A percentile compares a stretch with the other conserved stretches of the same genome.
Evolutionary conservation across 2,888 invertebrate genomes (phyloP).

Genomic region (Eristalis arbustorum): DNA sequence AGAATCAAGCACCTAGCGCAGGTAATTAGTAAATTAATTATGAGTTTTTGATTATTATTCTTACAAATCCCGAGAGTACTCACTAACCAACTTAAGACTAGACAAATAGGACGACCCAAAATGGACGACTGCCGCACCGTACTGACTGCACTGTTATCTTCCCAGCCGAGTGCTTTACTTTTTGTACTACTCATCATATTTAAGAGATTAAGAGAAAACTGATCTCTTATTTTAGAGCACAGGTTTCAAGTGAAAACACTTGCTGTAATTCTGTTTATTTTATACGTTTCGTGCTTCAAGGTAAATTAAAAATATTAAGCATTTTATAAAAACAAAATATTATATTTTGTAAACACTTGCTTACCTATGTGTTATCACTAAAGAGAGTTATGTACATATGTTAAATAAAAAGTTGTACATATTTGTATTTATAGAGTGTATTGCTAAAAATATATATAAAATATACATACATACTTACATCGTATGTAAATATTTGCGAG

Average conservation of each 20-base stretch:
- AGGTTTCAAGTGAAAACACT: neutral
- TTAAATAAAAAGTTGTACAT: too few species aligned
- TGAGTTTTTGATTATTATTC: conserved; percentile 19
- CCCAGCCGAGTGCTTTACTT: conserved; percentile 18
- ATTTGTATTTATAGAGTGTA: too few species aligned
- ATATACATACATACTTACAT: too few species aligned
- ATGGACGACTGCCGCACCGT: conserved; percentile 59
- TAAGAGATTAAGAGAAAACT: neutral
- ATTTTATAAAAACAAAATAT: neutral
- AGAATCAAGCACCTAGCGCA: neutral
- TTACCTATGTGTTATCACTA: too few species aligned
- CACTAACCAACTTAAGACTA: conserved; percentile 37
- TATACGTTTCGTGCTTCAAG: neutral
- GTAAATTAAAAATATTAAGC: neutral
- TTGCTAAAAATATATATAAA: too few species aligned
- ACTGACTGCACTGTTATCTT: conserved; percentile 68
- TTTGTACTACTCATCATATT: neutral
- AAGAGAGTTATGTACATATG: too few species aligned
- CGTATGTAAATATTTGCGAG: too few species aligned
- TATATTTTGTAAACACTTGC: too few species aligned
- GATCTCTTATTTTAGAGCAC: conserved; percentile 9
- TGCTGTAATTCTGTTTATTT: conserved; percentile 2
- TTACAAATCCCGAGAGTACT: conserved; percentile 42
- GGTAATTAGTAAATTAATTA: neutral
- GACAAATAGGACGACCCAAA: conserved; percentile 49